Evolutionary conservation across 2,797 vertebrate genomes (phyloP).

Genomic region (Coccyzus lansbergi): DNA sequence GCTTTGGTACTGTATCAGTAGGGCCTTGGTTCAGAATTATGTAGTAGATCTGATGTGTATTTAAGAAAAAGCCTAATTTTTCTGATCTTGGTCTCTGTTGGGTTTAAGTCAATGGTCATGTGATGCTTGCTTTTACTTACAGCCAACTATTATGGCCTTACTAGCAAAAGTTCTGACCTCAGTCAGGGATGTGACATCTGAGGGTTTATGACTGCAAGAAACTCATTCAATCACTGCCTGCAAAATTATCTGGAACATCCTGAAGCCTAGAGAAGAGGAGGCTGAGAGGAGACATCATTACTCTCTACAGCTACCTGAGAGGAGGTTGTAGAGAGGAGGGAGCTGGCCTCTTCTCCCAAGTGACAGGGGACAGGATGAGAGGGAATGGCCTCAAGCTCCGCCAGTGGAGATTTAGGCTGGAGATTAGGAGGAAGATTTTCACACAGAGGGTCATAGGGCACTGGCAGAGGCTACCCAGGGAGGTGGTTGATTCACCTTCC

Average conservation of each 20-base stretch:
- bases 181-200: neutral
- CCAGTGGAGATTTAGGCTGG: too few species aligned
- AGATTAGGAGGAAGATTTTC: too few species aligned
- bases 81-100: neutral
- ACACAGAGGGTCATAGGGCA: too few species aligned
- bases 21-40: neutral
- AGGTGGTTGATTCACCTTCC: too few species aligned
- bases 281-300: too few species aligned
- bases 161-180: neutral
- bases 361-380: too few species aligned
- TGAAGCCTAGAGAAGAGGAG: too few species aligned
- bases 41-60: neutral
- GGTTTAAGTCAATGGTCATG: neutral
- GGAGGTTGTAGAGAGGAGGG: too few species aligned
- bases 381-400: too few species aligned
- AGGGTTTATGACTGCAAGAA: neutral
- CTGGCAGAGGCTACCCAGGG: too few species aligned
- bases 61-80: neutral
- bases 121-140: neutral
- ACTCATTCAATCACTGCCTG: neutral
- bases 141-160: neutral
- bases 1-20: neutral
- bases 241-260: neutral
- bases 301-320: too few species aligned
- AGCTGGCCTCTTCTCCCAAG: too few species aligned